A percentile compares a stretch with the other conserved stretches of the same genome.
Conservation (phyloP, 1,140 invertebrate species). For the Ruditapes philippinarum region DNA sequence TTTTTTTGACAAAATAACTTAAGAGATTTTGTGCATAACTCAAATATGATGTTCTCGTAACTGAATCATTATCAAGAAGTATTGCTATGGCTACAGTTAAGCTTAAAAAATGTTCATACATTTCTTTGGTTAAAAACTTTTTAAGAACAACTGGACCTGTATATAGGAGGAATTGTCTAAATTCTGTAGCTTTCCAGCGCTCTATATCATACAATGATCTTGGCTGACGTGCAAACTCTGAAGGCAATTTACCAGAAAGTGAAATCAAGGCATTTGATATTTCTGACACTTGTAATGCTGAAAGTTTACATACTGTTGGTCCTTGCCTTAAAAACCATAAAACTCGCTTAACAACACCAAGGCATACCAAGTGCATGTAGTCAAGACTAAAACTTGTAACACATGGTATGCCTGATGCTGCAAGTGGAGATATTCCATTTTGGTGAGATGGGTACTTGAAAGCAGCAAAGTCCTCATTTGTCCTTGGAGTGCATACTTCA, state of each 20-base stretch:
- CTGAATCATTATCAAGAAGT: constrained; percentile 68
- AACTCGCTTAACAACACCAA: constrained; percentile 85
- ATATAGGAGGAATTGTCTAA: constrained; percentile 87
- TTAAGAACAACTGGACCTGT: constrained; percentile 85
- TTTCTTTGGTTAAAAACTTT: constrained; percentile 79
- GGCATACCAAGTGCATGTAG: constrained; percentile 86
- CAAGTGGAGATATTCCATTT: background rate
- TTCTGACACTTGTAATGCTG: constrained; percentile 27
- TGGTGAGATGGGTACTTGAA: background rate
- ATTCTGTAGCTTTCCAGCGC: constrained; percentile 87
- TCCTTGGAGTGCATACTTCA: background rate
- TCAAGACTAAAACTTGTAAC: constrained; percentile 82
- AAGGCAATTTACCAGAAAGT: constrained; percentile 70
- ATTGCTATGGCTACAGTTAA: constrained; percentile 84
- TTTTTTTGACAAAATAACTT: constrained; percentile 79
- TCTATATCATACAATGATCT: constrained; percentile 81
- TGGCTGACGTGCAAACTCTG: constrained; percentile 85
- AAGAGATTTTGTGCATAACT: constrained; percentile 79
- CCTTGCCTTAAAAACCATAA: constrained; percentile 76
- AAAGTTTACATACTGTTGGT: constrained; percentile 42
- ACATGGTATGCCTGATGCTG: constrained; percentile 75
- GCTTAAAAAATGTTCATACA: constrained; percentile 86
- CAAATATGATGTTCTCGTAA: constrained; percentile 42
- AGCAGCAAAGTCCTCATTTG: background rate
- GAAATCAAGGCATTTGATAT: constrained; percentile 63